Conservation (phyloP, 2,797 vertebrate species). For the Crotalus adamanteus region DNA sequence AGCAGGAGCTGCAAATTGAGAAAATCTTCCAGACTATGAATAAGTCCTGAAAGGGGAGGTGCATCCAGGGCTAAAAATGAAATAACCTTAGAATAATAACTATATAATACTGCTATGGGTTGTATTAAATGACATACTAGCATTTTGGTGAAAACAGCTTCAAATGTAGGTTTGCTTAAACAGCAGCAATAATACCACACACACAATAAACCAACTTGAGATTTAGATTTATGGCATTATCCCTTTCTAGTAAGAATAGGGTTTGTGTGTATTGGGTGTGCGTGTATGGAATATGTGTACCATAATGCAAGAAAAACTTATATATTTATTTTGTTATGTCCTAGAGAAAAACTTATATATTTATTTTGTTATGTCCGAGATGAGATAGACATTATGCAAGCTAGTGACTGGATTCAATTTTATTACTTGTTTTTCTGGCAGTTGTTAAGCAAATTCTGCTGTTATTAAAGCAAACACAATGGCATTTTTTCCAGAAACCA, state of each 20-base stretch:
- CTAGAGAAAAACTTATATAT: background rate
- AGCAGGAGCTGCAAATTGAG: too few species aligned
- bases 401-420: too few species aligned
- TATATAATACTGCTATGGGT: background rate
- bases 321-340: background rate
- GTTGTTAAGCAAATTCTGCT: too few species aligned
- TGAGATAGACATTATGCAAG: background rate
- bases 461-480: too few species aligned
- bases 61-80: too few species aligned
- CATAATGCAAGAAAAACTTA: background rate
- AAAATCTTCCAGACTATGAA: too few species aligned
- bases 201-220: background rate
- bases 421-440: too few species aligned
- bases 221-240: background rate
- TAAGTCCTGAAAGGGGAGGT: too few species aligned
- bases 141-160: background rate
- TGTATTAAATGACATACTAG: background rate
- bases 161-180: background rate
- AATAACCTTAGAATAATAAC: background rate
- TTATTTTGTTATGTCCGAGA: background rate
- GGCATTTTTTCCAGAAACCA: background rate
- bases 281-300: background rate
- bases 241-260: background rate
- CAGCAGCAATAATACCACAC: background rate
- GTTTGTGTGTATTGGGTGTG: background rate